phyloP scores from a whole-genome alignment of 2,113 vertebrate genomes.

The Nesogale talazaci region DNA sequence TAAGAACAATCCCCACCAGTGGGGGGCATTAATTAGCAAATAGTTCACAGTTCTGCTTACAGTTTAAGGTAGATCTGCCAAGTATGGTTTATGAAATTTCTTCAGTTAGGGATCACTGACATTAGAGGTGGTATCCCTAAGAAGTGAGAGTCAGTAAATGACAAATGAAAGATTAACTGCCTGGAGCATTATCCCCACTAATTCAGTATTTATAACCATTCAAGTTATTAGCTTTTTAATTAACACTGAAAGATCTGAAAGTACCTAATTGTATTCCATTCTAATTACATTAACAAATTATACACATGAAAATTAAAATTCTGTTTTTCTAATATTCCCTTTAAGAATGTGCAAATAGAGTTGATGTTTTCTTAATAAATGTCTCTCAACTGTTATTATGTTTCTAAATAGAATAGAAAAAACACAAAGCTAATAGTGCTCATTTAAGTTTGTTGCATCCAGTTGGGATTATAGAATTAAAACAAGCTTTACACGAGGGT shows the following conservation, averaged over 20 bases:
- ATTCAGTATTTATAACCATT: conserved; percentile 81
- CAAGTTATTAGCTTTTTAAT: conserved; percentile 88
- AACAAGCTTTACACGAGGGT: conserved; percentile 62
- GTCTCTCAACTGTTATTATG: conserved; percentile 78
- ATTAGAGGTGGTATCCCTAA: conserved; percentile 5
- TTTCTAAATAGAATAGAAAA: conserved; percentile 81
- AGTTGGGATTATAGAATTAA: conserved; percentile 80
- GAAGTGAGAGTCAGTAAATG: conserved; percentile 72
- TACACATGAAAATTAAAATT: conserved; percentile 83
- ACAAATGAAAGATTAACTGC: conserved; percentile 81
- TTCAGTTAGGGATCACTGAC: not conserved
- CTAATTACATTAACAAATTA: conserved; percentile 86
- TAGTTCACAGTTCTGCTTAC: not conserved
- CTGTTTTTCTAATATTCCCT: conserved; percentile 80
- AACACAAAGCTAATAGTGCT: conserved; percentile 74
- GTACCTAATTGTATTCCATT: conserved; percentile 79
- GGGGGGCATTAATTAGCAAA: not conserved
- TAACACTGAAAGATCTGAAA: conserved; percentile 85
- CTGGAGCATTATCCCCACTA: conserved; percentile 54
- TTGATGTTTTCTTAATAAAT: conserved; percentile 83
- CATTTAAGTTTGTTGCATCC: conserved; percentile 80
- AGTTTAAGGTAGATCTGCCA: too few species aligned
- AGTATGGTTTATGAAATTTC: not conserved
- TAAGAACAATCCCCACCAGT: not conserved
- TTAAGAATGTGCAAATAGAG: conserved; percentile 83